Percentiles rank a stretch among this genome's conserved stretches.
These are phyloP conservation scores for Hypomecis punctinalis DNA, from an alignment of 2,888 invertebrate genomes.

Conservation along the genomic window DNA sequence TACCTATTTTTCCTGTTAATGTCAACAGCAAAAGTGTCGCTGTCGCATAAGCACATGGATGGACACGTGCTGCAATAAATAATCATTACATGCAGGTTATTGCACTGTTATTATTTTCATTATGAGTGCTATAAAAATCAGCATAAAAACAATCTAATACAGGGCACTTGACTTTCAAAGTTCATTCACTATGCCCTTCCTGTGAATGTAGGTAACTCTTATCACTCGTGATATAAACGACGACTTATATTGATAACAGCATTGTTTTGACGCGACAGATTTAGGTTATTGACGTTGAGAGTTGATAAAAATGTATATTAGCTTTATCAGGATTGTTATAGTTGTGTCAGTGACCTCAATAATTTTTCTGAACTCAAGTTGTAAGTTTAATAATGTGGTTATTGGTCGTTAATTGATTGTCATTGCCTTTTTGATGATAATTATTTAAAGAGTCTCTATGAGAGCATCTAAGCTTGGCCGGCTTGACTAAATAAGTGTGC, in stretches of 20 bases:
- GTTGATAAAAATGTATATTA: slow-evolving; percentile 1
- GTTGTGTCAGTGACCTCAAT: too few species aligned
- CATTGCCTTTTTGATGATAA: too few species aligned
- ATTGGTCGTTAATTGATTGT: too few species aligned
- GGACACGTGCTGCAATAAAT: not conserved
- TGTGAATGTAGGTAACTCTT: slow-evolving; percentile 21
- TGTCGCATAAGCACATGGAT: not conserved
- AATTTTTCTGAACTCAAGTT: too few species aligned
- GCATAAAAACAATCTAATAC: slow-evolving; percentile 12
- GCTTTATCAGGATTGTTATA: slow-evolving; percentile 1
- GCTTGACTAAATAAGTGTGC: too few species aligned
- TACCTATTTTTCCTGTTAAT: too few species aligned
- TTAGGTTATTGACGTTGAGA: slow-evolving; percentile 34
- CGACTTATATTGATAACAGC: slow-evolving; percentile 1
- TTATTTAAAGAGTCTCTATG: too few species aligned
- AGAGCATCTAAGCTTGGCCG: too few species aligned
- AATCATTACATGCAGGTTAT: not conserved
- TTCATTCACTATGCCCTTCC: slow-evolving; percentile 22
- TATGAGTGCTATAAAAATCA: not conserved
- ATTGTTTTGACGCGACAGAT: slow-evolving; percentile 29
- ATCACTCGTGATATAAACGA: slow-evolving; percentile 16
- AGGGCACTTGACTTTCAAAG: slow-evolving; percentile 11
- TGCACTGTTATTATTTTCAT: not conserved
- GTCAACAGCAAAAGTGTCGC: too few species aligned
- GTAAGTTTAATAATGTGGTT: too few species aligned